Evolutionary conservation across 1,140 invertebrate genomes (phyloP).

Genomic region (Araneus ventricosus): DNA sequence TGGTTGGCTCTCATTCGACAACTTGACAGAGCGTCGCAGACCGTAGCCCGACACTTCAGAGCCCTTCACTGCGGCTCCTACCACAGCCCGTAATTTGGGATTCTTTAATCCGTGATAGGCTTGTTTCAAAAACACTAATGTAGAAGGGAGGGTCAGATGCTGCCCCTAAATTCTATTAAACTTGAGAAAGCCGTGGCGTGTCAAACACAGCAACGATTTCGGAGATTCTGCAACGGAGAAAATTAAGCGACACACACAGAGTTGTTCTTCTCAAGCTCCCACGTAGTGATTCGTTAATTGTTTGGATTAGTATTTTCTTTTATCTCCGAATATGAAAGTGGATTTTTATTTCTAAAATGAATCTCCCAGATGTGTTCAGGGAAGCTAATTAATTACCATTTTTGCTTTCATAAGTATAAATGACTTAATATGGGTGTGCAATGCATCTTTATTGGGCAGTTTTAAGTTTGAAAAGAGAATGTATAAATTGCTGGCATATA

Average conservation of each 20-base stretch:
- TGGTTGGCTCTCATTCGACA: conserved; percentile 49
- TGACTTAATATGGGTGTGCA: too few species aligned
- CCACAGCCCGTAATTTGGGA: conserved; percentile 40
- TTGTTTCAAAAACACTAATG: conserved; percentile 48
- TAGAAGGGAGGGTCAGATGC: background rate
- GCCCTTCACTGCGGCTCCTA: background rate
- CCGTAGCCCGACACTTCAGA: conserved; percentile 44
- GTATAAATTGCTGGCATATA: too few species aligned
- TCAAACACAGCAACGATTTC: background rate
- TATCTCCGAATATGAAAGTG: too few species aligned
- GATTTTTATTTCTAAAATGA: too few species aligned
- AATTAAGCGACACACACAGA: background rate
- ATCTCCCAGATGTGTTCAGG: too few species aligned
- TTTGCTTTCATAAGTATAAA: too few species aligned
- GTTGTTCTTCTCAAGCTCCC: background rate
- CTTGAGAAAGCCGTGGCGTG: background rate
- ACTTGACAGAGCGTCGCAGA: conserved; percentile 64
- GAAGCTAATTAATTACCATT: too few species aligned
- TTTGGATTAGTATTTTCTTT: background rate
- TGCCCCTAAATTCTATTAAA: conserved; percentile 27
- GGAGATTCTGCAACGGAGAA: background rate
- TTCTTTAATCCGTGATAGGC: conserved; percentile 57
- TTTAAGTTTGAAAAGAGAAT: too few species aligned
- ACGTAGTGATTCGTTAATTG: background rate
- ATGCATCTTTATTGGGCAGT: too few species aligned